Percentiles rank a stretch among this genome's conserved stretches.
phyloP scores from a whole-genome alignment of 1,140 invertebrate species.

The Habropoda laboriosa region DNA sequence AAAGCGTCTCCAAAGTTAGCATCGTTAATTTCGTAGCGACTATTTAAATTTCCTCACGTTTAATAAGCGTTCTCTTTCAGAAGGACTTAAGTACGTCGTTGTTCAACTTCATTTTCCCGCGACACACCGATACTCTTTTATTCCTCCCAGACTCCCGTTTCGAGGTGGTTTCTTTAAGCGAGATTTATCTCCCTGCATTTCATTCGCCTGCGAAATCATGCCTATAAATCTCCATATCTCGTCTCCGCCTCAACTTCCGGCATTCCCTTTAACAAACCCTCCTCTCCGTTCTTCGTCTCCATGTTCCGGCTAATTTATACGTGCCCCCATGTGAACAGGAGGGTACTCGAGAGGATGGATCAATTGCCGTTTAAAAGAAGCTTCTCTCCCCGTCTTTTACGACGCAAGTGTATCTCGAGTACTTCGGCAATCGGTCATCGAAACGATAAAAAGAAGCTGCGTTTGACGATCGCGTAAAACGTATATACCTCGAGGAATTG shows the following conservation, averaged over 20 bases:
- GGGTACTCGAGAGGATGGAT: background rate
- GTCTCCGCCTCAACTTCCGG: background rate
- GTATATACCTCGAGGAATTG: background rate
- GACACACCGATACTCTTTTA: background rate
- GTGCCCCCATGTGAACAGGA: background rate
- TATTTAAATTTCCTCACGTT: too few relatives aligned
- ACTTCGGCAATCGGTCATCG: background rate
- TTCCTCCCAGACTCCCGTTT: background rate
- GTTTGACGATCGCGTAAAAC: background rate
- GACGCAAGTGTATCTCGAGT: too few relatives aligned
- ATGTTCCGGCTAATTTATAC: background rate
- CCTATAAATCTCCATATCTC: conserved; percentile 17
- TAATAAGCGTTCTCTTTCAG: too few relatives aligned
- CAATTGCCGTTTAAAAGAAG: background rate
- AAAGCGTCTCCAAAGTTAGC: too few relatives aligned
- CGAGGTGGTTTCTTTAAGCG: background rate
- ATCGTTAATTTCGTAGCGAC: too few relatives aligned
- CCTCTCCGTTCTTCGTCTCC: background rate
- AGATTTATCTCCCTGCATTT: background rate
- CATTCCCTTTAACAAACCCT: background rate
- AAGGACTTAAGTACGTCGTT: too few relatives aligned
- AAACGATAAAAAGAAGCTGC: background rate
- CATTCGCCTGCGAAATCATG: background rate
- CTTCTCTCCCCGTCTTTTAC: too few relatives aligned
- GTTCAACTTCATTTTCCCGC: background rate